Evolutionary conservation across 30 jellyfish, hydroid and myxozoan species (phyloP).

Genomic region (Pelagia noctiluca): DNA sequence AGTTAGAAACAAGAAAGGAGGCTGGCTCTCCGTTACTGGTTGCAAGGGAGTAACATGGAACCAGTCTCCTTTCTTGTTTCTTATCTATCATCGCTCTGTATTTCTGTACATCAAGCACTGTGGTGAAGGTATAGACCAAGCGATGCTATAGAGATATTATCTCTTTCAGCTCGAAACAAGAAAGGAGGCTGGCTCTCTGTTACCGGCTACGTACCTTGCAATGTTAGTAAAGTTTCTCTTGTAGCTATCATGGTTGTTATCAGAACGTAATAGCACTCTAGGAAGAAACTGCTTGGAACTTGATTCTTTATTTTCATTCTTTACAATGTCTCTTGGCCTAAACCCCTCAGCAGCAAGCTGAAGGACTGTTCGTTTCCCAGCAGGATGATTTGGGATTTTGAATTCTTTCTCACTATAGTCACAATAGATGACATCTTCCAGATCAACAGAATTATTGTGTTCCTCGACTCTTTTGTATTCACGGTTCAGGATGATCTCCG

Average conservation of each 20-base stretch:
- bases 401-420: slow-evolving; percentile 27
- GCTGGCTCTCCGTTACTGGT: no score
- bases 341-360: slow-evolving; percentile 62
- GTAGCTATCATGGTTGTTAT: slow-evolving; percentile 14
- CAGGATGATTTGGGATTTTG: neutral
- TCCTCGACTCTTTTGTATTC: slow-evolving; percentile 7
- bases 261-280: neutral
- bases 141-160: neutral
- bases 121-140: slow-evolving; percentile 16
- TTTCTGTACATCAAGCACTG: no score
- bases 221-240: slow-evolving; percentile 49
- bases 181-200: no score
- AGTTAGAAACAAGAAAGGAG: no score
- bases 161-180: no score
- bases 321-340: slow-evolving; percentile 8
- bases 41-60: no score
- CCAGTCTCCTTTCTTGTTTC: no score
- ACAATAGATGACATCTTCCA: neutral
- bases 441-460: neutral
- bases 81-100: no score
- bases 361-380: slow-evolving; percentile 12
- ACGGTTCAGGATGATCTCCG: slow-evolving; percentile 33
- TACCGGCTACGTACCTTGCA: slow-evolving; percentile 35
- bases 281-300: neutral
- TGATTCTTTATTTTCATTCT: neutral